Evolutionary conservation across 2,113 vertebrate species (phyloP), one percentile per base, ranked within the genome.

Genomic region (Stegostoma tigrinum): DNA sequence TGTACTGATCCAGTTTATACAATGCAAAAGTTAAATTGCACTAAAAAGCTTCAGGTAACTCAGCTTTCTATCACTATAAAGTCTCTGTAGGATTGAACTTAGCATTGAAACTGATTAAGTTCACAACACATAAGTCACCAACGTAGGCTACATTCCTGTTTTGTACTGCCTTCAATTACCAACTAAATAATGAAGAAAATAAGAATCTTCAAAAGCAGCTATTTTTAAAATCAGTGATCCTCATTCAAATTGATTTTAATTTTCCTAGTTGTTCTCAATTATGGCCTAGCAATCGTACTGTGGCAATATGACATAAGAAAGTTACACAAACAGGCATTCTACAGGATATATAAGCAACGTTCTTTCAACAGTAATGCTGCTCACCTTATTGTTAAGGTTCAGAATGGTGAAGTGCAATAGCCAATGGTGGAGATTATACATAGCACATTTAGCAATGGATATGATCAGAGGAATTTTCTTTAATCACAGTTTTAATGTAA

Each of bases 381-480:
- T 45, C 45, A 5, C 42, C 30, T 52, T 70, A 72, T 27, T 52
- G 42, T 34, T 12, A 95, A 24, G n/a, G 52, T 52, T 42, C 91
- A 68, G 5, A 48, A 3, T 72, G 7, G 38, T 94, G 19, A 45
- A 45, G 17, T 70, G 42, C 45, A 70, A 30, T 42, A 94, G 21
- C 24, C 93, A 67, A 94, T n/a, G 42, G 24, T 94, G 66, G 27
- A 70, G 4, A 48, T 95, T 95, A n/a, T 34, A 64, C 55, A 64
- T 27, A 64, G 61, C 89, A 91, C 66, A 21, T 66, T 91, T 34
- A 93, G 34, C 89, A 93, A 93, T 38, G 61, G 64, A 93, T 67
- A 5, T 67, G 89, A 42, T 93, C 89, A 66, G 66, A n/a, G 38
- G 89, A 93, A 93, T 67, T 93, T 93, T n/a, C 61, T 66, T 93